These are phyloP conservation scores for Bubo scandiacus DNA, from an alignment of 2,113 vertebrate species.

Conservation along the genomic window DNA sequence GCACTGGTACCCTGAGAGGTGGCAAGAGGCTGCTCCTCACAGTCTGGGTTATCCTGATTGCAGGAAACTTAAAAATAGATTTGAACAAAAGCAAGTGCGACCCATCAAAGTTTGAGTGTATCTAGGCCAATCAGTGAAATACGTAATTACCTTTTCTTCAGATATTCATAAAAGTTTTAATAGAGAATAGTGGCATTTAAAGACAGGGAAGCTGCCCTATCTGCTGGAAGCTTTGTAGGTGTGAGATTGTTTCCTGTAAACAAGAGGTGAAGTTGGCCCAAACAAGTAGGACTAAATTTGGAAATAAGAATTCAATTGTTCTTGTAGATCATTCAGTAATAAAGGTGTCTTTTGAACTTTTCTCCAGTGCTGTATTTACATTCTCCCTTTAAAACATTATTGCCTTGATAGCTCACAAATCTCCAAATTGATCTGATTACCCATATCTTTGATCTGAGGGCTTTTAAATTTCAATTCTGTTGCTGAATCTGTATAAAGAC, in stretches of 20 bases:
- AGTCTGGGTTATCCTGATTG: rapidly evolving
- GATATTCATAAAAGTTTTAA: not conserved
- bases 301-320: not conserved
- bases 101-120: not conserved
- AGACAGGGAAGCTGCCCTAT: not conserved
- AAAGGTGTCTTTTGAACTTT: not conserved
- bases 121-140: not conserved
- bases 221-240: not conserved
- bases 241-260: not conserved
- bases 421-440: not conserved
- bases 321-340: not conserved
- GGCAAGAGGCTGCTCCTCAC: rapidly evolving
- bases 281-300: not conserved
- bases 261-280: not conserved
- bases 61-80: rapidly evolving
- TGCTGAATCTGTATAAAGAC: not conserved
- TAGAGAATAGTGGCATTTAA: not conserved
- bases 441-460: not conserved
- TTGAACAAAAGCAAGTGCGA: not conserved
- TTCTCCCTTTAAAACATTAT: not conserved
- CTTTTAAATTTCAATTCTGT: not conserved
- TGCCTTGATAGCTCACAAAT: not conserved
- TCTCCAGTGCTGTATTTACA: not conserved
- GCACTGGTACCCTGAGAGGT: rapidly evolving
- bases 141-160: not conserved